These are phyloP conservation scores for Parnassius smintheus DNA, from an alignment of 2,888 invertebrate species.

Conservation along the genomic window DNA sequence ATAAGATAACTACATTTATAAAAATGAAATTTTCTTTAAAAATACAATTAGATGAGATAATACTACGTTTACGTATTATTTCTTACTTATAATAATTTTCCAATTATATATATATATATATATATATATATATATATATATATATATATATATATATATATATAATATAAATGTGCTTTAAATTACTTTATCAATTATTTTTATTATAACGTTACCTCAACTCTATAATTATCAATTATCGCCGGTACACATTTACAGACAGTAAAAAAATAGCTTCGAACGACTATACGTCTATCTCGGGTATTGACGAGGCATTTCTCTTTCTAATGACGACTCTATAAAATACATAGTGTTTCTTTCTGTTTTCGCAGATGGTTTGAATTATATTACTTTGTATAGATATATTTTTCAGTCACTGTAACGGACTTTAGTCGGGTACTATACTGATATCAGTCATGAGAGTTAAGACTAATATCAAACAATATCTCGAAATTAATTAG, in stretches of 20 bases:
- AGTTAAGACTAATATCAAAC: too few relatives aligned
- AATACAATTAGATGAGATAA: too few relatives aligned
- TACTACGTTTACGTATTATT: too few relatives aligned
- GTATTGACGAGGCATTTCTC: not conserved
- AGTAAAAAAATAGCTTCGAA: not conserved
- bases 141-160: too few relatives aligned
- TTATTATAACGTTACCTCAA: not conserved
- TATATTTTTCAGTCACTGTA: not conserved
- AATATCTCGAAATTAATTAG: too few relatives aligned
- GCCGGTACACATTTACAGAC: not conserved
- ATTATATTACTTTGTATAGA: not conserved
- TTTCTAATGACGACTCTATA: conserved; percentile 10
- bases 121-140: too few relatives aligned
- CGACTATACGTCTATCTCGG: not conserved
- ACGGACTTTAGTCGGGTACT: not conserved
- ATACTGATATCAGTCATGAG: too few relatives aligned
- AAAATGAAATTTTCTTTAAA: too few relatives aligned
- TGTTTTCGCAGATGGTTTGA: conserved; percentile 1
- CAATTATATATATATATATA: too few relatives aligned
- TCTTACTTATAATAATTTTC: too few relatives aligned
- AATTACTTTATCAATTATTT: not conserved
- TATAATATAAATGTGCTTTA: too few relatives aligned
- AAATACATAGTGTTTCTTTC: not conserved
- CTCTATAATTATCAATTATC: not conserved
- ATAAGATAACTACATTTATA: too few relatives aligned